Base-by-base conservation (phyloP, 2,797 vertebrate genomes). In the Choloepus didactylus region DNA sequence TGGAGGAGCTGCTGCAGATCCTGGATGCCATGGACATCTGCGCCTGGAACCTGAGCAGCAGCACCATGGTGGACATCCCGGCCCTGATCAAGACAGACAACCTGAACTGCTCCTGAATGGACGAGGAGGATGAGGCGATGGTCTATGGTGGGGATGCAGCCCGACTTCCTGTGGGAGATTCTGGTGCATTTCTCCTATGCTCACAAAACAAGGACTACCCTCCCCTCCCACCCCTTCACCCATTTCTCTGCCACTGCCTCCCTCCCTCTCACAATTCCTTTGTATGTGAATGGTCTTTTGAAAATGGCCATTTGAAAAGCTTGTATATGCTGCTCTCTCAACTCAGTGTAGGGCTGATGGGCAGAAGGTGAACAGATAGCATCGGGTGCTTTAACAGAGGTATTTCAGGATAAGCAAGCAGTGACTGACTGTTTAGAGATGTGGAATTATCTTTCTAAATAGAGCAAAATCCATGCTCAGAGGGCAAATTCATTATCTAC, bases 11-110 rank as follows among this genome's bases (percentile, higher is more conserved):
- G 94, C 98, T 99, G 95, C 99, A 99, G 98, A 98, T 99, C 92
- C 98, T 99, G 89, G 99, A 99, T 0, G 99, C 99, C 93, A 99
- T 99, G 99, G 99, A 99, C 80, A 98, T 99, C 81, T 99, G 99
- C 2, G 99, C 99, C 75, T 99, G 99, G 4, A 99, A 99, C 89
- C 96, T 98, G 97, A 99, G 98, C 98, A 99, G 99, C 95, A 99
- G 99, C 1, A 97, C 99, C 94, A 35, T 35, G 35, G 35, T 35
- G 35, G 35, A 35, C 35, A 35, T 35, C 35, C 35, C 35, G 35
- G 35, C 35, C 35, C 35, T 35, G 35, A 35, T 35, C 35, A 35
- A 35, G 35, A 35, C 35, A 35, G 35, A 35, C 85, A 99, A 98
- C 93, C 98, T 99, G 80, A 99, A 99, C 98, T 99, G 99, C 92